phyloP scores from a whole-genome alignment of 1,140 invertebrate genomes.

The Geopemphigus sp. region DNA sequence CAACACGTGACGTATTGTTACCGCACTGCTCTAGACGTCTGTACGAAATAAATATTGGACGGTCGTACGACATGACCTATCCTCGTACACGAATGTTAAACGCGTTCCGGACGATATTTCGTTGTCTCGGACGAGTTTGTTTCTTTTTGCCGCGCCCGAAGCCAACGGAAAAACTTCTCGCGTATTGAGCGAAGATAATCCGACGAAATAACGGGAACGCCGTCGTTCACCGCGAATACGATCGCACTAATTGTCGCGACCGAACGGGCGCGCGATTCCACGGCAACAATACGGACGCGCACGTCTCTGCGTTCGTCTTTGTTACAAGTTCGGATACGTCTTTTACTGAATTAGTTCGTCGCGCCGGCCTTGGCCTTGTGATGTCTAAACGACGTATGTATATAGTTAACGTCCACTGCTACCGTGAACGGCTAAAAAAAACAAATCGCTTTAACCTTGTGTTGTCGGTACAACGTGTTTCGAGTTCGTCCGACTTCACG shows the following conservation, averaged over 20 bases:
- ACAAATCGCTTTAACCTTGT: constrained; percentile 19
- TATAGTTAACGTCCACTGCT: not conserved
- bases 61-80: too few relatives aligned
- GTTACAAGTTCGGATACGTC: not conserved
- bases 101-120: too few relatives aligned
- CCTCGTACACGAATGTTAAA: too few relatives aligned
- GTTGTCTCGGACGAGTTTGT: too few relatives aligned
- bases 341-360: not conserved
- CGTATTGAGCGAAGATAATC: too few relatives aligned
- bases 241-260: not conserved
- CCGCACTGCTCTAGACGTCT: too few relatives aligned
- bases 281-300: not conserved
- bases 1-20: too few relatives aligned
- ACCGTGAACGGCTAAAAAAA: constrained; percentile 13
- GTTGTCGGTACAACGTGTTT: not conserved
- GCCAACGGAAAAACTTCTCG: too few relatives aligned
- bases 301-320: not conserved
- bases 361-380: not conserved
- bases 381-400: not conserved
- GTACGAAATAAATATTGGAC: too few relatives aligned
- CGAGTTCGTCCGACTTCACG: not conserved
- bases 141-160: too few relatives aligned
- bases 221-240: not conserved
- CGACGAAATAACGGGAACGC: too few relatives aligned
- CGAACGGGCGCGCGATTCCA: not conserved